Conservation (phyloP, 2,797 vertebrate species). For the Ctenopoma multispine region DNA sequence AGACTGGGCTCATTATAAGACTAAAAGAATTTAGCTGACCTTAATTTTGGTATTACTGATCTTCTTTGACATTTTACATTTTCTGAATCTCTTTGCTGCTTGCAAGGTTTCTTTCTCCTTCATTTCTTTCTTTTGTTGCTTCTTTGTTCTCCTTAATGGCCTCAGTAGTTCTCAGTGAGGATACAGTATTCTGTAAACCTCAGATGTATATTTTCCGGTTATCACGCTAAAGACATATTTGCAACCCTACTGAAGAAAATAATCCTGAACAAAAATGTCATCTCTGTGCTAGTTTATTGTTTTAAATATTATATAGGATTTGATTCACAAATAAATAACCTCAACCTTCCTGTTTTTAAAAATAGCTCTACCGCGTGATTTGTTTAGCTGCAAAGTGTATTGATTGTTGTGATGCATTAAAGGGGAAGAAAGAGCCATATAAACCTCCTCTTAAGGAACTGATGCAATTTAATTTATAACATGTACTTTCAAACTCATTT, state of each 20-base stretch:
- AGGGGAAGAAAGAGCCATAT: background rate
- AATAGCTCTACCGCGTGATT: background rate
- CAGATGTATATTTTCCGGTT: background rate
- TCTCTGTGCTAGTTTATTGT: background rate
- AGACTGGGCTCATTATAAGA: no score
- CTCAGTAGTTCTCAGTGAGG: background rate
- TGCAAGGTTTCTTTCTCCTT: background rate
- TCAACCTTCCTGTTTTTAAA: background rate
- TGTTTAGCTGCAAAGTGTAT: background rate
- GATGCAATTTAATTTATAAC: slow-evolving; percentile 6
- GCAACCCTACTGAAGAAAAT: background rate
- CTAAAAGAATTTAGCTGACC: background rate
- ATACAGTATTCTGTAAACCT: background rate
- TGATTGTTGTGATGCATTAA: slow-evolving; percentile 14
- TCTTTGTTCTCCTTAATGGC: background rate
- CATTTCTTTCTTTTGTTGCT: background rate
- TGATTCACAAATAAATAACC: background rate
- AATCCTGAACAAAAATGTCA: background rate
- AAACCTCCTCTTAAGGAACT: slow-evolving; percentile 18
- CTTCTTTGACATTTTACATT: slow-evolving; percentile 12
- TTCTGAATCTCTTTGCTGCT: background rate
- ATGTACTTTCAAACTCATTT: background rate
- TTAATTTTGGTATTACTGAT: background rate
- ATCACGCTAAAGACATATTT: background rate
- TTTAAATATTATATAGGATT: background rate